Percentiles rank a stretch among this genome's conserved stretches.
Conservation (phyloP, 2,888 invertebrate genomes). For the Melolontha melolontha region DNA sequence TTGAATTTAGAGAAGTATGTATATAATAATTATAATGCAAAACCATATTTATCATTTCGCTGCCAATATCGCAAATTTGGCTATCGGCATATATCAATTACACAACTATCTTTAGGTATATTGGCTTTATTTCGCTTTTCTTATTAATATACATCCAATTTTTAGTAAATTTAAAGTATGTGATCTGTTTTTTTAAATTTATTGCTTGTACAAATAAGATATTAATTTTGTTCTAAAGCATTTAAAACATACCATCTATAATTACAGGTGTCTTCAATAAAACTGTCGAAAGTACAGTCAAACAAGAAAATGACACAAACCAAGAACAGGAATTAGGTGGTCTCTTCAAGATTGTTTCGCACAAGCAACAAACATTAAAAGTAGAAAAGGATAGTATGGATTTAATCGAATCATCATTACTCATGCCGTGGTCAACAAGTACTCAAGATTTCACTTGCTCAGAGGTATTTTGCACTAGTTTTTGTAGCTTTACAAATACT, state of each 20-base stretch:
- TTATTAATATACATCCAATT: too few species aligned
- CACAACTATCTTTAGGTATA: too few species aligned
- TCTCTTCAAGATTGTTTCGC: conserved; percentile 82
- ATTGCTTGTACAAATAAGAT: too few species aligned
- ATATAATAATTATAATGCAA: too few species aligned
- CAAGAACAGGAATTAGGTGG: conserved; percentile 73
- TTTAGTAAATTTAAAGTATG: too few species aligned
- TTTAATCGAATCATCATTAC: conserved; percentile 79
- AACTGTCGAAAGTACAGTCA: conserved; percentile 38
- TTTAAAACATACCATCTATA: neutral
- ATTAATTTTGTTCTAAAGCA: too few species aligned
- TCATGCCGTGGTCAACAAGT: conserved; percentile 68
- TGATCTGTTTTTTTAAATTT: too few species aligned
- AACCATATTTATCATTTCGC: too few species aligned
- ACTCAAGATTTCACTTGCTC: conserved; percentile 75
- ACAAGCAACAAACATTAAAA: conserved; percentile 75
- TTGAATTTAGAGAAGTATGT: too few species aligned
- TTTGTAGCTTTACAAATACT: neutral
- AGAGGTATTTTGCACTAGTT: conserved; percentile 57
- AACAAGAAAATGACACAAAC: conserved; percentile 39
- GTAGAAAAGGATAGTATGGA: conserved; percentile 78
- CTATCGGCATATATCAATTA: too few species aligned
- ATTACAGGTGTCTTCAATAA: conserved; percentile 56
- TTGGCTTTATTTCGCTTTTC: too few species aligned
- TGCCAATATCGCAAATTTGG: too few species aligned